Evolutionary conservation across 2,797 vertebrate genomes (phyloP).

Genomic region (Neosalanx taihuensis): DNA sequence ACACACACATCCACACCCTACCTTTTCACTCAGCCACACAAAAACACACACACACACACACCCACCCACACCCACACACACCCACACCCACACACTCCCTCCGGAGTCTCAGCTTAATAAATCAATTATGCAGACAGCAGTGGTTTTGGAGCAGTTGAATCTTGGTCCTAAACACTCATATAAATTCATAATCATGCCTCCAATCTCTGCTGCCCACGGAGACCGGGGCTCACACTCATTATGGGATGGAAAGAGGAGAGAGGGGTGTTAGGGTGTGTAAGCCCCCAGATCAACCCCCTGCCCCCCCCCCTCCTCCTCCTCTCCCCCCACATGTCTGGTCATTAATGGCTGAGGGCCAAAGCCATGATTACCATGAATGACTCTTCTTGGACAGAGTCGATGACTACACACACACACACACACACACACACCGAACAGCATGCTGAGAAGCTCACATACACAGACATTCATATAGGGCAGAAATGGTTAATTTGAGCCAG

Average conservation of each 20-base stretch:
- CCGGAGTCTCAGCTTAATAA: constrained; percentile 54
- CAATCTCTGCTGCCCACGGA: constrained; percentile 51
- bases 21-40: constrained; percentile 18
- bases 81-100: constrained; percentile 20
- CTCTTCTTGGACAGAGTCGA: constrained; percentile 43
- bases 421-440: constrained; percentile 1
- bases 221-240: constrained; percentile 63
- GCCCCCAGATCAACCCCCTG: too few relatives aligned
- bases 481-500: too few relatives aligned
- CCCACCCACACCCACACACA: constrained; percentile 29
- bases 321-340: constrained; percentile 60
- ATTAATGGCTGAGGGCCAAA: constrained; percentile 52
- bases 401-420: constrained; percentile 23
- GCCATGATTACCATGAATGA: constrained; percentile 79
- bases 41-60: too few relatives aligned
- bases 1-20: constrained; percentile 33
- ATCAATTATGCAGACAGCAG: constrained; percentile 60
- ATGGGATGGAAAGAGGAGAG: constrained; percentile 43
- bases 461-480: too few relatives aligned
- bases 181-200: constrained; percentile 86
- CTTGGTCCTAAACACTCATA: constrained; percentile 77
- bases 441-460: not conserved
- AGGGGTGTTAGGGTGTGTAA: not conserved
- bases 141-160: constrained; percentile 49
- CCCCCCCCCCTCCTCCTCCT: not conserved